Percentiles rank a stretch among this genome's conserved stretches.
Evolutionary conservation across 2,888 invertebrate genomes (phyloP).

Genomic region (Eupithecia subfuscata): DNA sequence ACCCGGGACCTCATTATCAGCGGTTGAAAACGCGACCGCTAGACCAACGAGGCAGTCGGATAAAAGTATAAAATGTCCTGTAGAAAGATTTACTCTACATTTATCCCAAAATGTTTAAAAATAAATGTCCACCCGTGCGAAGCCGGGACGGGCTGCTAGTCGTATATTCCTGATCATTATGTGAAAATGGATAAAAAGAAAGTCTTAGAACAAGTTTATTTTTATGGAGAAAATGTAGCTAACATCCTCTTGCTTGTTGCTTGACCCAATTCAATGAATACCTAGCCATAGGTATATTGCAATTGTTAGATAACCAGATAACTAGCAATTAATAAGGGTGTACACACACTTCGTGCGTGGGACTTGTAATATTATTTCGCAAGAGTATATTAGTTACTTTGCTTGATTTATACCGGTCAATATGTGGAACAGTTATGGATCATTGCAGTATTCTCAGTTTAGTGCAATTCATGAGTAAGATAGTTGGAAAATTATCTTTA

Average conservation of each 20-base stretch:
- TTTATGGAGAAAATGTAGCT: not conserved
- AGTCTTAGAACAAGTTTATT: not conserved
- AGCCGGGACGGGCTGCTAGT: no score
- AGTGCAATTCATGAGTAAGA: not conserved
- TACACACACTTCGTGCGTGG: constrained; percentile 7
- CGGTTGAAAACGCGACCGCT: no score
- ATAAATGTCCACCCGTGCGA: no score
- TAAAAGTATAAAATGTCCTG: no score
- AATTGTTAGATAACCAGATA: constrained; percentile 22
- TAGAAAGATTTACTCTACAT: no score
- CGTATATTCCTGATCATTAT: no score
- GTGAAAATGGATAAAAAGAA: not conserved
- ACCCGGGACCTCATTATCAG: no score
- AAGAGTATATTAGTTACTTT: constrained; percentile 15
- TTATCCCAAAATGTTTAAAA: no score
- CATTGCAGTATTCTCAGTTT: constrained; percentile 20
- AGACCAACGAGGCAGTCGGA: no score
- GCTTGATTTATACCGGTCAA: constrained; percentile 48
- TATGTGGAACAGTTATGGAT: constrained; percentile 31
- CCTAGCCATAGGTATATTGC: constrained; percentile 14
- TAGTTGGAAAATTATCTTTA: constrained; percentile 7
- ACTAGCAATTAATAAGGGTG: constrained; percentile 25
- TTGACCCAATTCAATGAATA: constrained; percentile 23
- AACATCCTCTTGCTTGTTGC: constrained; percentile 9
- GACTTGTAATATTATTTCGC: constrained; percentile 16